Evolutionary conservation across 2,888 invertebrate species (phyloP), one percentile per base, ranked within the genome.

Genomic region (Tetragonula carbonaria): DNA sequence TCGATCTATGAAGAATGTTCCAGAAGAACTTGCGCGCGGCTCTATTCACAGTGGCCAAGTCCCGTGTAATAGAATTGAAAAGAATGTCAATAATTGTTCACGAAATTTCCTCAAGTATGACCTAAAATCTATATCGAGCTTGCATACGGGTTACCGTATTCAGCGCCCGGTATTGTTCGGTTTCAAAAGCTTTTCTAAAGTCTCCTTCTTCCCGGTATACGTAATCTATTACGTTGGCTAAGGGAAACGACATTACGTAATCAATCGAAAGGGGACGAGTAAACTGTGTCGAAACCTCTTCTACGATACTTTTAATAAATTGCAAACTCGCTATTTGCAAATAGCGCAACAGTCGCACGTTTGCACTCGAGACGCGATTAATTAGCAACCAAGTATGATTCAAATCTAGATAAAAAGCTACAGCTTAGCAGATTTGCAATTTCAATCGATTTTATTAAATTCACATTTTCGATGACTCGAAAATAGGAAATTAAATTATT

Each of bases 51-150:
- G 59, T 13, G 45, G 23, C 18, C 33, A 72, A 59, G 23, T 50
- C 45, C 55, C 33, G 59, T 67, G 71, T 66, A 67, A 67, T 23
- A 33, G 57, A 68, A 57, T 55, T 38, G 59, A 72, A 74, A 84
- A 74, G 78, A 75, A 55, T 78, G 74, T 82, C 83, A 80, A 84
- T 78, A 84, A 78, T 83, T 83, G 67, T 57, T 55, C 71, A 28
- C 33, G 53, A 75, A 84, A 84, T 83, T 84, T 67, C 72, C 33
- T 38, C 53, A 62, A 67, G 66, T 74, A 74, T 62, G 84, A 74
- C 77, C 77, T 70, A 83, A 84, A 84, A 83, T 71, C 57, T 57
- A 16, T 67, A 62, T 59, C n/a, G 65, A n/a, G 68, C 68, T 82
- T 76, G 68, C 71, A 84, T 62, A 83, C 78, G 77, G 59, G 82